Evolutionary conservation across 2,797 vertebrate genomes (phyloP).

Genomic region (Sebastes miniatus): DNA sequence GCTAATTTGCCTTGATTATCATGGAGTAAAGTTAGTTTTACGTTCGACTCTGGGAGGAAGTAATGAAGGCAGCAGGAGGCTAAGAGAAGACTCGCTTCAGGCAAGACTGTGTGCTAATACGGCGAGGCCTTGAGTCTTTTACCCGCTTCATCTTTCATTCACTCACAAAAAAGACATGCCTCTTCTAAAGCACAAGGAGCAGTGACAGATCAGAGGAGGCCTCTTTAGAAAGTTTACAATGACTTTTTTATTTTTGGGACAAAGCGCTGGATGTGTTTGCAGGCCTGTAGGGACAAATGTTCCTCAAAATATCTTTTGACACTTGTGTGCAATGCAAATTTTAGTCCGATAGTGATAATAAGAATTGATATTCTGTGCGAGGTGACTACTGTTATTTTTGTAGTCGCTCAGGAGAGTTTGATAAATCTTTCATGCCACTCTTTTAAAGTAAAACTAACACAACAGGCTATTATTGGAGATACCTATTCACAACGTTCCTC

Average conservation of each 20-base stretch:
- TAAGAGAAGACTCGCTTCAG: conserved; percentile 35
- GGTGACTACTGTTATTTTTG: conserved; percentile 10
- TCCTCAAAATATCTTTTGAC: conserved; percentile 48
- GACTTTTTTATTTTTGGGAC: conserved; percentile 53
- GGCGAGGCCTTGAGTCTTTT: conserved; percentile 29
- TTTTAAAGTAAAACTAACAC: conserved; percentile 30
- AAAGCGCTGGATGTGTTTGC: conserved; percentile 2
- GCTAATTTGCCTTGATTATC: conserved; percentile 94
- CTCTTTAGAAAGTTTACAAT: conserved; percentile 19
- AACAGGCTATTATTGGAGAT: conserved; percentile 36
- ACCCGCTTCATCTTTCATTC: conserved; percentile 13
- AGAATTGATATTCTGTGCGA: conserved; percentile 34
- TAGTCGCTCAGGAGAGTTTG: conserved; percentile 14
- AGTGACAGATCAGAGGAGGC: conserved; percentile 22
- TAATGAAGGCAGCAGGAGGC: conserved; percentile 45
- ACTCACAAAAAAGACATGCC: conserved; percentile 1
- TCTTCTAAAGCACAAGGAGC: conserved; percentile 9
- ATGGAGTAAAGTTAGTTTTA: conserved; percentile 79
- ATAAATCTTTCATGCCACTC: conserved; percentile 10
- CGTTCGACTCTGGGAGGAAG: conserved; percentile 21
- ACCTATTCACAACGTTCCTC: conserved; percentile 33
- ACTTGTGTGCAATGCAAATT: conserved; percentile 10
- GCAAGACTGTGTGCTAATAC: conserved; percentile 15
- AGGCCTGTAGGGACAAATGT: conserved; percentile 29
- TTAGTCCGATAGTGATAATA: conserved; percentile 7